phyloP scores from a whole-genome alignment of 1,140 invertebrate species.

The Drosophila bifasciata region DNA sequence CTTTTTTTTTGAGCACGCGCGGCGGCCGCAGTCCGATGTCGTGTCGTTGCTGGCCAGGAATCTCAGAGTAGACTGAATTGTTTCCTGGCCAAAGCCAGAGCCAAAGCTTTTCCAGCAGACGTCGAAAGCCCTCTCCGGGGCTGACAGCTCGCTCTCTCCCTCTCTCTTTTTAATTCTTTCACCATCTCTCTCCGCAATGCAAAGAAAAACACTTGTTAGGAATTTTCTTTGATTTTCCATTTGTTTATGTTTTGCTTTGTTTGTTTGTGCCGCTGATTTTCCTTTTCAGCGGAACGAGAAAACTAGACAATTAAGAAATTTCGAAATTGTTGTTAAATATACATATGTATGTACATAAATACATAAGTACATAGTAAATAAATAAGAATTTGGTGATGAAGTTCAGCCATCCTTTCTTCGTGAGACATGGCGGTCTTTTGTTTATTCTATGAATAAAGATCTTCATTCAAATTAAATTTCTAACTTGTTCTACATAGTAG shows the following conservation, averaged over 20 bases:
- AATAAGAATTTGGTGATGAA: no score
- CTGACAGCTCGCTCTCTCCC: conserved; percentile 26
- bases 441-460: no score
- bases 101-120: conserved; percentile 41
- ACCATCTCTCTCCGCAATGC: background rate
- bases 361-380: no score
- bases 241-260: conserved; percentile 2
- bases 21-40: conserved; percentile 22
- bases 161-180: background rate
- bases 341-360: no score
- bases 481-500: background rate
- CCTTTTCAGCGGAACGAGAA: conserved; percentile 40
- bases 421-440: no score
- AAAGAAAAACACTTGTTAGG: conserved; percentile 79
- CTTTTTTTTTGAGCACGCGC: conserved; percentile 52
- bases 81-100: conserved; percentile 47
- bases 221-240: conserved; percentile 58
- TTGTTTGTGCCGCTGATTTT: conserved; percentile 43
- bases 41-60: conserved; percentile 68
- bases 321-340: no score
- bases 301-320: conserved; percentile 49
- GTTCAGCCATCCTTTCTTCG: no score
- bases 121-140: conserved; percentile 56
- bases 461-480: background rate
- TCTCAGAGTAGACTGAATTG: conserved; percentile 68